Conservation (phyloP, 2,888 invertebrate genomes). For the Sturmia bella region DNA sequence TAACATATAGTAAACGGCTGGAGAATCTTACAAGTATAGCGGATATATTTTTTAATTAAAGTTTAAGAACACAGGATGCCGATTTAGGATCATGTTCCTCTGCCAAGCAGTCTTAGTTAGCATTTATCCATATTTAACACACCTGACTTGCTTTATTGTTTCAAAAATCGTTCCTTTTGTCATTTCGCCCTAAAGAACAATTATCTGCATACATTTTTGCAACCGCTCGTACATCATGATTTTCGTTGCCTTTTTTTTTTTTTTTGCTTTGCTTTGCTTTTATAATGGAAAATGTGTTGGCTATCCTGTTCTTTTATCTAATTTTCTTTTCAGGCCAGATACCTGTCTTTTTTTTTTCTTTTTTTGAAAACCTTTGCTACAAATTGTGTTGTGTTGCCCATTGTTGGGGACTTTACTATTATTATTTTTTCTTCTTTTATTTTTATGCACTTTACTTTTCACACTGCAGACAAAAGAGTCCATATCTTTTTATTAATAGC, state of each 20-base stretch:
- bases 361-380: not conserved
- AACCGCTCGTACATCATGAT: not conserved
- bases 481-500: too few species aligned
- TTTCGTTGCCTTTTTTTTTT: not conserved
- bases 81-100: too few species aligned
- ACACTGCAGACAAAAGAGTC: constrained; percentile 2
- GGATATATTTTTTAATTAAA: too few species aligned
- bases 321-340: constrained; percentile 11
- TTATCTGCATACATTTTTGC: not conserved
- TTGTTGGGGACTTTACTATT: not conserved
- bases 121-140: too few species aligned
- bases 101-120: too few species aligned
- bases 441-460: constrained; percentile 6
- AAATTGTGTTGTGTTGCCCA: constrained; percentile 6
- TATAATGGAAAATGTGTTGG: constrained; percentile 11
- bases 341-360: not conserved
- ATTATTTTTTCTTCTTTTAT: not conserved
- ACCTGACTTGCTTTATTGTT: too few species aligned
- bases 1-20: too few species aligned
- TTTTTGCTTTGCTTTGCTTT: not conserved
- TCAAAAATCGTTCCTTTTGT: too few species aligned
- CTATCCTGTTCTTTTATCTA: not conserved
- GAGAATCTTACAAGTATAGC: too few species aligned
- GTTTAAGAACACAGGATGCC: too few species aligned
- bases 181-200: not conserved